Evolutionary conservation across 2,113 vertebrate species (phyloP).

Genomic region (Otus sunia): DNA sequence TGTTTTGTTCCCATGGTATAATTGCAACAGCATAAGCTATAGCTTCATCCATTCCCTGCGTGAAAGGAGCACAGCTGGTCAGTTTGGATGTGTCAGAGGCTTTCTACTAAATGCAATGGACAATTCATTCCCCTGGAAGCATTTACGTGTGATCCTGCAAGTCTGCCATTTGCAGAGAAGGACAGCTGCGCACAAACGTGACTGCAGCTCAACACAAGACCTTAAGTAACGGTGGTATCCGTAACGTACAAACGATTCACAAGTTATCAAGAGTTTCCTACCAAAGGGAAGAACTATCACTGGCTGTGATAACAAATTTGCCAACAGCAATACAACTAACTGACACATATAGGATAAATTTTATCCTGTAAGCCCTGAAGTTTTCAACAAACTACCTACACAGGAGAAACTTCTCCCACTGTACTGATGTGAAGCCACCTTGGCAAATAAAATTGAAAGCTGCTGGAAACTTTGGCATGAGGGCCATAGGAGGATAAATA

Average conservation of each 20-base stretch:
- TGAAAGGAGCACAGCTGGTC: not conserved
- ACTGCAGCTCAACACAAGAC: not conserved
- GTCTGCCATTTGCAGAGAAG: not conserved
- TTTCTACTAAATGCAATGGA: not conserved
- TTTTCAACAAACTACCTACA: not conserved
- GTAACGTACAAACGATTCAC: not conserved
- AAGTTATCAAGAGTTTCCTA: not conserved
- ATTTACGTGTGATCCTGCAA: not conserved
- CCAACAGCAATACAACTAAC: not conserved
- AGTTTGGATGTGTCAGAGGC: not conserved
- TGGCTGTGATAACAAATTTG: not conserved
- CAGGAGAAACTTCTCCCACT: not conserved
- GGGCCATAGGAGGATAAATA: not conserved
- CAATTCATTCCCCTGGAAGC: not conserved
- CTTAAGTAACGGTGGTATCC: not conserved
- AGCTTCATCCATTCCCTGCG: not conserved
- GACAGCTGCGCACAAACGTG: not conserved
- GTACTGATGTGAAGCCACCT: not conserved
- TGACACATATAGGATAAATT: not conserved
- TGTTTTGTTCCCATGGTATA: not conserved
- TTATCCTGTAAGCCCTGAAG: not conserved
- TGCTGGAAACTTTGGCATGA: not conserved
- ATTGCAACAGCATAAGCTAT: not conserved
- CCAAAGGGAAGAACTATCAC: not conserved
- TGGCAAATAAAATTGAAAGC: not conserved